Conservation (phyloP, 2,113 vertebrate genomes). For the Cryptotis parvus region DNA sequence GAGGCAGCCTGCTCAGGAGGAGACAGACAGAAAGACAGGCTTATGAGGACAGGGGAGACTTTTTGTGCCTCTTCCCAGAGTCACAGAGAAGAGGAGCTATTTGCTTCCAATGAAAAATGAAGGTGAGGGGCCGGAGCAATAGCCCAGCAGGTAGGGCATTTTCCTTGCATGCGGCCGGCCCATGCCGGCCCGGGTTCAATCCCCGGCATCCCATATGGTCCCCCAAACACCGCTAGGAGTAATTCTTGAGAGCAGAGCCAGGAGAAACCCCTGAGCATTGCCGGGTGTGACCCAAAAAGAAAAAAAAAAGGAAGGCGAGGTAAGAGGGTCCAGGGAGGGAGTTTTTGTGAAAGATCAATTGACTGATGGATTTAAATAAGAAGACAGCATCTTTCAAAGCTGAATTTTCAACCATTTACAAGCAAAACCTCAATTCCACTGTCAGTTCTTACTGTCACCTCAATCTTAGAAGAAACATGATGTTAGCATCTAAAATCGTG, state of each 20-base stretch:
- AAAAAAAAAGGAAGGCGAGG: too few species aligned
- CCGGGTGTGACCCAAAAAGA: too few species aligned
- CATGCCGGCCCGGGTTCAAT: too few species aligned
- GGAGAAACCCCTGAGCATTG: too few species aligned
- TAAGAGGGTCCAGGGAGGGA: neutral
- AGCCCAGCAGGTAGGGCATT: too few species aligned
- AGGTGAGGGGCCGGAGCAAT: too few species aligned
- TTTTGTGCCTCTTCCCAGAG: neutral
- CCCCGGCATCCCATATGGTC: too few species aligned
- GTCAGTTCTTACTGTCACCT: neutral
- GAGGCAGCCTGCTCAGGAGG: neutral
- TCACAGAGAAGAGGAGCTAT: neutral
- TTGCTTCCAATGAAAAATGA: neutral
- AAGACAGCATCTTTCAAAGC: neutral
- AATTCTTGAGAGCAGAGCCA: too few species aligned
- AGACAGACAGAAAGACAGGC: neutral
- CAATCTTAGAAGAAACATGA: neutral
- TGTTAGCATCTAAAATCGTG: neutral
- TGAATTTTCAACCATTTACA: neutral
- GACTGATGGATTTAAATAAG: neutral
- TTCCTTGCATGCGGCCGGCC: too few species aligned
- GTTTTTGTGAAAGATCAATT: neutral
- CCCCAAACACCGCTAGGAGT: too few species aligned
- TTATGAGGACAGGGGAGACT: accelerated
- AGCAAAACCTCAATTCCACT: neutral